Evolutionary conservation across 2,113 vertebrate species (phyloP), one percentile per base, ranked within the genome.

Genomic region (Merops nubicus): DNA sequence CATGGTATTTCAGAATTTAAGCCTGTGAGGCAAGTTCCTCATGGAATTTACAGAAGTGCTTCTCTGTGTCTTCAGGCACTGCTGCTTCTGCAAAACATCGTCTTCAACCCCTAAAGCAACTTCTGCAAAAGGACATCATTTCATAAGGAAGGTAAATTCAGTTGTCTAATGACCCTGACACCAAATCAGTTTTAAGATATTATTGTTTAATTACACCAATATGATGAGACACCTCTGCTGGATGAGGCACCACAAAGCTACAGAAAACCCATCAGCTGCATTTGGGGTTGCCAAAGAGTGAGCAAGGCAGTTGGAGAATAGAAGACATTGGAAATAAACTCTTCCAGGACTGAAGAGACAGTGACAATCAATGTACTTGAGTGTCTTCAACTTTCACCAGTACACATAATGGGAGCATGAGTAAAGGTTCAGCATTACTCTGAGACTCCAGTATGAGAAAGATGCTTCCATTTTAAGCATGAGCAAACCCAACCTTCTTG

Each of bases 131-230:
- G 38, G 38, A 68, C 17, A 25, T 60, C 53, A 84, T 91, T 83
- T 83, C 81, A 29, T 77, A 74, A 93, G 28, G 8, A 43, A 86
- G 33, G 67, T 77, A 75, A 91, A 93, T 84, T 45, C 16, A 86
- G 62, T 77, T 13, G 42, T 67, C 54, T 88, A 88, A 88, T 62
- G 65, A 86, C 29, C 28, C 33, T 36, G 5, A 1, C 45, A 48
- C 13, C 34, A 23, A 36, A 40, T 25, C 28, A 63, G 19, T 51
- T 92, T 78, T 6, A 11, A 75, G 78, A 33, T 48, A 50, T 36
- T 95, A 53, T 42, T 88, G 67, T 82, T 94, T 91, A 91, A 88
- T 90, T 77, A 63, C 23, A 80, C 70, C 81, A 90, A 40, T 36
- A 86, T 26, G 76, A 77, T 28, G 77, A 62, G 29, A 48, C 5